Evolutionary conservation across 1,140 invertebrate species (phyloP).

Genomic region (Dicyema japonicum): DNA sequence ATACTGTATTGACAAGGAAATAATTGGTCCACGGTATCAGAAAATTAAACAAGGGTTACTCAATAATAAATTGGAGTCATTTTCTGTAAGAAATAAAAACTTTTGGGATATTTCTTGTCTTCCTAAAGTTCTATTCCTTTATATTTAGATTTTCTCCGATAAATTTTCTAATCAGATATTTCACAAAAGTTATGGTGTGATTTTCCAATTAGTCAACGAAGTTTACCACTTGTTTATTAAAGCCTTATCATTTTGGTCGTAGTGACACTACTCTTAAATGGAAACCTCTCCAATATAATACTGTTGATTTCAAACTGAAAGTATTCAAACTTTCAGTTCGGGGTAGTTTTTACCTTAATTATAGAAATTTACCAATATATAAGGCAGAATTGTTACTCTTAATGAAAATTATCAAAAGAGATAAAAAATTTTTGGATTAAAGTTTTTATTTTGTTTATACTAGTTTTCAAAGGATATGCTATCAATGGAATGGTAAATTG

Average conservation of each 20-base stretch:
- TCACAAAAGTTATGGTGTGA: conserved; percentile 82
- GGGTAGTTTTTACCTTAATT: no score
- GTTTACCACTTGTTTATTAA: conserved; percentile 13
- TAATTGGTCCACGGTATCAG: conserved; percentile 31
- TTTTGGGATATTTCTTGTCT: conserved; percentile 48
- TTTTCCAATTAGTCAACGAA: conserved; percentile 59
- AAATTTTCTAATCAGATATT: conserved; percentile 47
- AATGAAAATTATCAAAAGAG: no score
- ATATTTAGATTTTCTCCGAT: conserved; percentile 32
- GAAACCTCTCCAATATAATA: conserved; percentile 69
- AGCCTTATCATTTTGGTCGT: conserved; percentile 45
- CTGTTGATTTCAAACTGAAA: conserved; percentile 64
- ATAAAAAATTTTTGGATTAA: no score
- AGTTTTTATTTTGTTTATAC: no score
- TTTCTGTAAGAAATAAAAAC: conserved; percentile 37
- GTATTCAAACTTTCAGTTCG: no score
- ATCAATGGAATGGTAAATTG: no score
- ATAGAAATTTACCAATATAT: no score
- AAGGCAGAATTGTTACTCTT: no score
- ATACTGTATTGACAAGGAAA: conserved; percentile 33
- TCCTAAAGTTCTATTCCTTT: no score
- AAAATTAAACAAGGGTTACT: conserved; percentile 41
- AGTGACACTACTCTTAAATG: conserved; percentile 61
- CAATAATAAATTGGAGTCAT: conserved; percentile 38
- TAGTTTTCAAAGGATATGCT: no score